Percentiles rank a stretch among this genome's conserved stretches.
Evolutionary conservation across 2,888 invertebrate species (phyloP).

Genomic region (Trichopoda pennipes): DNA sequence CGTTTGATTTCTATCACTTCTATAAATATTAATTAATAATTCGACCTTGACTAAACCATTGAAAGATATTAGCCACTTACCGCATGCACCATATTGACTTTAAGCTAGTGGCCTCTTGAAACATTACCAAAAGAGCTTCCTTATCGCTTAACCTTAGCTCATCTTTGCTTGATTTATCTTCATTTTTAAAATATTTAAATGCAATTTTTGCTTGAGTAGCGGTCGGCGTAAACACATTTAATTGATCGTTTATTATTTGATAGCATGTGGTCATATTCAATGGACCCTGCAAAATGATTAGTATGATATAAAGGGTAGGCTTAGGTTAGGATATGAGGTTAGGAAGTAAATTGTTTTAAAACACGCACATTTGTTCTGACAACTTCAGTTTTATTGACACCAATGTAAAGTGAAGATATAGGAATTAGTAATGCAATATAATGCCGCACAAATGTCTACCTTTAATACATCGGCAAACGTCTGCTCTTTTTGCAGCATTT

Average conservation of each 20-base stretch:
- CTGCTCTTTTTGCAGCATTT: too few species aligned
- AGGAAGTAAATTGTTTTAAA: too few species aligned
- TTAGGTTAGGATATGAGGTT: too few species aligned
- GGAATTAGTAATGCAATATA: too few species aligned
- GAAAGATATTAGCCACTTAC: conserved; percentile 32
- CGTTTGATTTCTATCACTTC: too few species aligned
- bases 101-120: conserved; percentile 75
- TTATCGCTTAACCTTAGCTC: conserved; percentile 71
- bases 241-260: conserved; percentile 76
- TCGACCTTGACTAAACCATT: not conserved
- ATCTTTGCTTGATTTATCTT: conserved; percentile 34
- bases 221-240: conserved; percentile 75
- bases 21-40: too few species aligned
- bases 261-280: conserved; percentile 70
- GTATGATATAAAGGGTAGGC: not conserved
- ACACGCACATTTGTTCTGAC: too few species aligned
- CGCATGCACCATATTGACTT: conserved; percentile 76
- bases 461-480: too few species aligned
- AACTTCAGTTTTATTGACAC: too few species aligned
- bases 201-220: conserved; percentile 71
- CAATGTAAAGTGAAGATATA: too few species aligned
- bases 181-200: conserved; percentile 73
- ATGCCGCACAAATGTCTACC: too few species aligned
- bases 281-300: conserved; percentile 71
- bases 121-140: conserved; percentile 74